Evolutionary conservation across 1,140 invertebrate genomes (phyloP).

Genomic region (Battus philenor): DNA sequence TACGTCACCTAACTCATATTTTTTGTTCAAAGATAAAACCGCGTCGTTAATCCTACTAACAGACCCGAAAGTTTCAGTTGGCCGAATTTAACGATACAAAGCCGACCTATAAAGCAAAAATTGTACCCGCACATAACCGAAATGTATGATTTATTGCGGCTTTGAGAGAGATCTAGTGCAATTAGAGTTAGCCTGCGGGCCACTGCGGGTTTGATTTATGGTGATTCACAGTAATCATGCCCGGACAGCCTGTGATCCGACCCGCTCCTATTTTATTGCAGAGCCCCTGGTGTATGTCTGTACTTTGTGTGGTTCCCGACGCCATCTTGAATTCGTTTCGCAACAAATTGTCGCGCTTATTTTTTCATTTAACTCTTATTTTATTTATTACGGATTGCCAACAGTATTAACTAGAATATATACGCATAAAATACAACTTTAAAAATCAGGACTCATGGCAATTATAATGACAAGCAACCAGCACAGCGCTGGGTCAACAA

Average conservation of each 20-base stretch:
- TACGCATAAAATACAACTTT: too few species aligned
- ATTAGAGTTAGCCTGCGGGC: constrained; percentile 57
- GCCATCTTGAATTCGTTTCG: constrained; percentile 47
- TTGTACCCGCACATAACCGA: constrained; percentile 40
- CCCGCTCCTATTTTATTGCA: constrained; percentile 55
- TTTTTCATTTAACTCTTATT: too few species aligned
- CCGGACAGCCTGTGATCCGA: constrained; percentile 47
- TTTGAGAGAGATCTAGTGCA: constrained; percentile 46
- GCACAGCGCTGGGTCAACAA: too few species aligned
- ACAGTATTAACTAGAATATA: too few species aligned
- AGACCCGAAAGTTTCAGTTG: constrained; percentile 30
- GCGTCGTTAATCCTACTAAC: constrained; percentile 24
- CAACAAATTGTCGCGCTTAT: constrained; percentile 34
- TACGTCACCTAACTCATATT: too few species aligned
- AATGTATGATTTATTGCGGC: constrained; percentile 59
- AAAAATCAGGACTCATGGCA: too few species aligned
- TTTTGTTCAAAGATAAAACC: constrained; percentile 19
- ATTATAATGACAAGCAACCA: too few species aligned
- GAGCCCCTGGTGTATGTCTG: constrained; percentile 36
- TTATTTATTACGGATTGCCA: too few species aligned
- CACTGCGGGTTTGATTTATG: constrained; percentile 66
- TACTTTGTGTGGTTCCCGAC: constrained; percentile 35
- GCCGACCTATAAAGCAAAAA: constrained; percentile 41
- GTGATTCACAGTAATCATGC: constrained; percentile 61
- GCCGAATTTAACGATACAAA: constrained; percentile 35